A percentile compares a stretch with the other conserved stretches of the same genome.
phyloP scores from a whole-genome alignment of 2,888 invertebrate genomes.

The Anodontia alba region DNA sequence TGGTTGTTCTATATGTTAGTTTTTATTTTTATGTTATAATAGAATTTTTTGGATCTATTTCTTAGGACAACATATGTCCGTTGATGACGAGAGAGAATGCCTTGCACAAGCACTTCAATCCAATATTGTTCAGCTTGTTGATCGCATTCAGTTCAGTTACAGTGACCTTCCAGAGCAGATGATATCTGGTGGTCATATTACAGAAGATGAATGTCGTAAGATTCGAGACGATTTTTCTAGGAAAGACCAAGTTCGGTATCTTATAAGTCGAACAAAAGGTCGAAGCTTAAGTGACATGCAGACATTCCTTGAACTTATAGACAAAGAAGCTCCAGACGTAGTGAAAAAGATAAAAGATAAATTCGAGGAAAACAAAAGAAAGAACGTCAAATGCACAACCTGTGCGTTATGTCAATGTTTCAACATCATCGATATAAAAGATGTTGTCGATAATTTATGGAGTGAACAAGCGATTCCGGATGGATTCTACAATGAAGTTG shows the following conservation, averaged over 20 bases:
- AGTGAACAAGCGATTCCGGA: neutral
- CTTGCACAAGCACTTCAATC: constrained; percentile 6
- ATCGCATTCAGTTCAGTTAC: neutral
- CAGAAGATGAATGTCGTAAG: constrained; percentile 16
- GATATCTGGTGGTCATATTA: neutral
- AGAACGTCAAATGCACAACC: neutral
- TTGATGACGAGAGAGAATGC: constrained; percentile 7
- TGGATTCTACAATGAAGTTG: constrained; percentile 14
- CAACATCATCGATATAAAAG: constrained; percentile 3
- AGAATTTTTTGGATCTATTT: too few species aligned
- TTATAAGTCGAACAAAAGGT: neutral
- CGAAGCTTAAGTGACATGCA: neutral
- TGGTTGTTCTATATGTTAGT: too few species aligned
- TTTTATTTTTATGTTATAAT: too few species aligned
- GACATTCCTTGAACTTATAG: neutral
- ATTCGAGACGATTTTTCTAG: neutral
- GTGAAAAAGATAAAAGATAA: neutral
- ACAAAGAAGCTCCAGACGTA: neutral
- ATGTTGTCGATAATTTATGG: constrained; percentile 11
- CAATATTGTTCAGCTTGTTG: neutral
- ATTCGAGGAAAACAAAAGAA: neutral
- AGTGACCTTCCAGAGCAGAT: constrained; percentile 1
- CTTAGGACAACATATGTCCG: neutral
- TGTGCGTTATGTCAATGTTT: constrained; percentile 3
- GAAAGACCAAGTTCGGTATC: constrained; percentile 1